Evolutionary conservation across 2,113 vertebrate species (phyloP), one percentile per base, ranked within the genome.

Genomic region (Malurus melanocephalus): DNA sequence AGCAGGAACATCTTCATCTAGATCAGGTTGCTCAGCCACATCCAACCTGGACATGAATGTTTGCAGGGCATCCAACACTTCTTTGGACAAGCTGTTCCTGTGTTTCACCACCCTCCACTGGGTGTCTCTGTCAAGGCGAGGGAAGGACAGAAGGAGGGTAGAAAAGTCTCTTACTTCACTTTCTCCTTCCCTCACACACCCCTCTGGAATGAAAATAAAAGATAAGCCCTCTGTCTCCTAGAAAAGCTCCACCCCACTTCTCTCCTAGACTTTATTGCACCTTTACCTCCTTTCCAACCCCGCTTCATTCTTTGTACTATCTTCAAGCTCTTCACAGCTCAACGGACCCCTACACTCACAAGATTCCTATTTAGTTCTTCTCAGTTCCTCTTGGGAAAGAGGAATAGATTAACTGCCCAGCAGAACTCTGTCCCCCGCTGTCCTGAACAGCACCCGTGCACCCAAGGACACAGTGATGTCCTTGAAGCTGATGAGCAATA

Each of bases 381-480:
- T 86, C 40, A 30, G 5, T 19, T 82, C 67, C 28, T 48, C 52
- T 79, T 40, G 18, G 16, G 45, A 62, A 72, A 84, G 18, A 64
- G 6, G 27, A 22, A 10, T 72, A 11, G 14, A 33, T 78, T 64
- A 72, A 65, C 8, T 51, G 21, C 11, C 32, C 27, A 40, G 22
- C 19, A 27, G 28, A 83, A 6, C 32, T 84, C 33, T 71, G 38
- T 35, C 33, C 27, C 7, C 6, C 4, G 6, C n/a, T 71, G 26
- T 57, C 61, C 45, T 67, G 62, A 88, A 4, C 23, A 51, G 30
- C 20, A 60, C 6, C 20, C 0, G 0, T 35, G 45, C n/a, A 40
- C 13, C 21, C 42, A 80, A 78, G 65, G 52, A 45, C 77, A 28
- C 17, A 24, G 22, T 3, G n/a, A 8, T 76, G 56, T 66, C 79